A percentile compares a stretch with the other conserved stretches of the same genome.
These are phyloP conservation scores for Neosilurus hyrtlii DNA, from an alignment of 2,797 vertebrate species.

Conservation along the genomic window DNA sequence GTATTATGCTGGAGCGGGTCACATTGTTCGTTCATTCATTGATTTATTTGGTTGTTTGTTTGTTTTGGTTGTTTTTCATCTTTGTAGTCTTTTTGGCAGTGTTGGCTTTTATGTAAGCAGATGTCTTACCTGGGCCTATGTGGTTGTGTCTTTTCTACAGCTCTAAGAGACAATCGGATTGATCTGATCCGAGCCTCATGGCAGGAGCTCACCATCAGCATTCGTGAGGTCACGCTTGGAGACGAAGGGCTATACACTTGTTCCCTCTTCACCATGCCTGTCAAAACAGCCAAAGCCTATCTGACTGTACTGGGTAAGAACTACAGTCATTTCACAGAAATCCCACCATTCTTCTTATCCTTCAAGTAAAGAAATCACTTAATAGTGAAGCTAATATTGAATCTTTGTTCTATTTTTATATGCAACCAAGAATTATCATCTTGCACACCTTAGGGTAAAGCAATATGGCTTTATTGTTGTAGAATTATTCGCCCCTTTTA, in stretches of 20 bases:
- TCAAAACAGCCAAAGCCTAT: conserved; percentile 96
- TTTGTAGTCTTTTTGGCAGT: not conserved
- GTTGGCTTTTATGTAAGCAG: not conserved
- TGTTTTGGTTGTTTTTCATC: not conserved
- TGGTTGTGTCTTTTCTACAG: conserved; percentile 68
- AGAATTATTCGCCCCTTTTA: conserved; percentile 35
- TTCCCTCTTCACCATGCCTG: conserved; percentile 97
- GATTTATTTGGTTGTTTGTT: not conserved
- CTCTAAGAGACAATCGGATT: conserved; percentile 94
- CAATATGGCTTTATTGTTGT: conserved; percentile 31
- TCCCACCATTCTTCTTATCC: not conserved
- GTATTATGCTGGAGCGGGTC: too few species aligned
- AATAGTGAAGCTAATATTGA: not conserved
- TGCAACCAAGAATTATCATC: not conserved
- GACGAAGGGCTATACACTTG: conserved; percentile 98
- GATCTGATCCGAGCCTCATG: conserved; percentile 91
- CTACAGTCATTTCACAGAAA: conserved; percentile 11
- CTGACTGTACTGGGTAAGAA: conserved; percentile 92
- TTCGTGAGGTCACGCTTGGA: conserved; percentile 86
- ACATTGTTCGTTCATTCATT: too few species aligned
- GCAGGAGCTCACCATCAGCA: conserved; percentile 95
- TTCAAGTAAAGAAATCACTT: conserved; percentile 1
- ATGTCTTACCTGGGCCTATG: not conserved
- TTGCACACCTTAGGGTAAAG: conserved; percentile 17
- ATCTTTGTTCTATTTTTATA: conserved; percentile 6